Evolutionary conservation across 2,113 vertebrate species (phyloP), one percentile per base, ranked within the genome.

Genomic region (Xiphophorus maculatus): DNA sequence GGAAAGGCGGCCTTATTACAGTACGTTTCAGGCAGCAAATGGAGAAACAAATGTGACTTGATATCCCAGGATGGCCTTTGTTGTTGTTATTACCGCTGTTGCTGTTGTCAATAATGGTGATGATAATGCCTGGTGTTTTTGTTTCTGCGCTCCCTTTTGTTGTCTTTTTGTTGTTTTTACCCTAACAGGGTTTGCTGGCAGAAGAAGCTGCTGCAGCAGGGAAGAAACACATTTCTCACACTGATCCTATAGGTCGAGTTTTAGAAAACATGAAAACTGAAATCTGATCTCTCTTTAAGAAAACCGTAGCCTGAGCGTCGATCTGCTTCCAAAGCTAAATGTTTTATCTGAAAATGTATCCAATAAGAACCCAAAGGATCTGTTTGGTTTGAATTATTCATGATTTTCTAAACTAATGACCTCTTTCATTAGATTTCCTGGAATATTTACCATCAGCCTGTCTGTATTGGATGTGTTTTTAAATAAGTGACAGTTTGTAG

Each of bases 1-100:
- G 85, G 90, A 91, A 88, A 92, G 89, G 86, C 84, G 79, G 84
- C 80, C 84, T 87, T 93, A 87, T 90, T 90, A 89, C 84, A 73
- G 74, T 81, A 71, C 33, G 80, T 85, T 91, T 87, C 85, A 88
- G 74, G 63, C 84, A 42, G 82, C 85, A 89, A 87, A 90, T 78
- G 80, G 76, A 77, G 64, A 88, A 87, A 86, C 81, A 91, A 92
- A 91, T 87, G 75, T 82, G 87, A 92, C 83, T 92, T 88, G 84
- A 89, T 92, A 89, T 92, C 84, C 83, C 83, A 89, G 84, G 71
- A 87, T 84, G 73, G 84, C 72, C 81, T 91, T 88, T 91, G 90
- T 88, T 90, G 77, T 86, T 88, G 81, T 85, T 90, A 84, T 90
- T 90, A 76, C 74, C 74, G 76, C 78, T 77, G 87, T 89, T 85